These are phyloP conservation scores for Corythornis madagascariensis DNA, from an alignment of 2,113 vertebrate species.

Conservation along the genomic window DNA sequence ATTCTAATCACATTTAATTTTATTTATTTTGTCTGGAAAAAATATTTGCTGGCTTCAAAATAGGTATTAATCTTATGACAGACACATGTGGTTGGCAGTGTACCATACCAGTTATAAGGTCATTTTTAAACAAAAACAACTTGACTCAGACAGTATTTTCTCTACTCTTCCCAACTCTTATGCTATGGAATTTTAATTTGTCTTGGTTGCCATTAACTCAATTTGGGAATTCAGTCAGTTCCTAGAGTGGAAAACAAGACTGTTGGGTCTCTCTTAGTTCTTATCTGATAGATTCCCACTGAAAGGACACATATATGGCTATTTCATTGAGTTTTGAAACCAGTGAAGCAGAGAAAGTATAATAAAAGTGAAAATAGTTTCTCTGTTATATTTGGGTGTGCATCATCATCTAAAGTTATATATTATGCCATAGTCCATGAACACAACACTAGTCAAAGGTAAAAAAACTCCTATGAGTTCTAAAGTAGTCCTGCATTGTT, in stretches of 20 bases:
- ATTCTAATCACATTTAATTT: not conserved
- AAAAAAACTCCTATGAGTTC: not conserved
- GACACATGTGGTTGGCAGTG: not conserved
- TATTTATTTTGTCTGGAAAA: not conserved
- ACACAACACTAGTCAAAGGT: not conserved
- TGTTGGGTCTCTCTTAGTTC: constrained; percentile 1
- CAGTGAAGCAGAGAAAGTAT: not conserved
- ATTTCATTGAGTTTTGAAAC: not conserved
- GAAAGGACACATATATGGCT: not conserved
- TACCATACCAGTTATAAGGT: not conserved
- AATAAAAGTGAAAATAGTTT: not conserved
- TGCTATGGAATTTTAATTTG: constrained; percentile 41
- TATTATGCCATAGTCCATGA: not conserved
- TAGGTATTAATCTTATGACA: not conserved
- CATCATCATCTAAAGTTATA: not conserved
- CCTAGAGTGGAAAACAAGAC: not conserved
- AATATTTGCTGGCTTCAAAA: not conserved
- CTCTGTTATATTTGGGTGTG: not conserved
- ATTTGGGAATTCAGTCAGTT: constrained; percentile 36
- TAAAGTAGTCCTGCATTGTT: not conserved
- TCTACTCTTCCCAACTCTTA: not conserved
- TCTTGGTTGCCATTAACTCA: not conserved
- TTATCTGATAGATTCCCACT: not conserved
- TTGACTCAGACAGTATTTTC: not conserved
- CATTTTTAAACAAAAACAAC: not conserved